Base-by-base conservation (phyloP, 2,797 vertebrate genomes). In the Squalus acanthias region DNA sequence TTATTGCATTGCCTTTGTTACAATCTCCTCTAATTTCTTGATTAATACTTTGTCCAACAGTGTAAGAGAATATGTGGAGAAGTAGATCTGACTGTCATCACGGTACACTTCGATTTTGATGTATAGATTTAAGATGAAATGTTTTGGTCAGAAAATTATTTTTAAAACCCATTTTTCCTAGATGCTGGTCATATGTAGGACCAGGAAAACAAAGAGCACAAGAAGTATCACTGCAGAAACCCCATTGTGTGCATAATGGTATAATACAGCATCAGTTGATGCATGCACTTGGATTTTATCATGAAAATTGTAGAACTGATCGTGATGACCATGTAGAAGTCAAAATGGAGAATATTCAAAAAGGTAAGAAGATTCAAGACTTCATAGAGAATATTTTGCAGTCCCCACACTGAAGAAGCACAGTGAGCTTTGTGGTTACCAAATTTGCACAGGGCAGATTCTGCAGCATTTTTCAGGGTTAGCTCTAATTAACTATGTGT, bases 181-280 rank as follows among this genome's bases (percentile, higher is more conserved):
- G 98, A 96, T 98, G 98, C 96, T 98, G 98, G 98, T 99, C 99
- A 88, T 98, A 98, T 98, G 98, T 99, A 96, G 98, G 99, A 26
- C 97, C 97, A 7, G 98, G 98, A 72, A 98, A 98, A 33, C 24
- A 57, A 95, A 98, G 98, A 85, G 97, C 97, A 89, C 99, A 99
- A 97, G 98, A 97, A 3, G 60, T 99, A 22, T 99, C 98, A 67
- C 97, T 99, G 82, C 97, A 98, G 97, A 98, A 97, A 96, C 98
- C 98, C 0, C 97, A 97, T 33, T 99, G 99, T 97, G 97, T 98
- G 96, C 97, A 97, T 93, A 97, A 98, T 74, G 99, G 98, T 97
- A 98, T 99, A 96, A 98, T 98, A 96, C 97, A 98, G 96, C 99
- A 99, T 96, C 98, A 99, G 97, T 97, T 99, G 97, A 99, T 99